These are phyloP conservation scores for Phyllopteryx taeniolatus DNA, from an alignment of 2,113 vertebrate species.

Conservation along the genomic window DNA sequence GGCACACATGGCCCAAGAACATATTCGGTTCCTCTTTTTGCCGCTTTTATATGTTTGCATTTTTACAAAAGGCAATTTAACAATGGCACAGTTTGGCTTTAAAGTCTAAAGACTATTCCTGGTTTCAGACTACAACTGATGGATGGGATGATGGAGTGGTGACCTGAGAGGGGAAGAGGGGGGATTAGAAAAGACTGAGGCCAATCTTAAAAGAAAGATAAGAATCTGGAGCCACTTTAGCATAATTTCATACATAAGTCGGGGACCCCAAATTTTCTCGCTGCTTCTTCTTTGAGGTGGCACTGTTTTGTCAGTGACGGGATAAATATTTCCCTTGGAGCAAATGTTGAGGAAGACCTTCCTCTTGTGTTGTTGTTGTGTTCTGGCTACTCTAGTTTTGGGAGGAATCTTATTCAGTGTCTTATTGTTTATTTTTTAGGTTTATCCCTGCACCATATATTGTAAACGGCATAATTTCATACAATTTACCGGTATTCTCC, in stretches of 20 bases:
- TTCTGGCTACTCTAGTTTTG: constrained; percentile 6
- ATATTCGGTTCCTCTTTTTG: not conserved
- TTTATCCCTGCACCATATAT: not conserved
- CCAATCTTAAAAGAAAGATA: constrained; percentile 32
- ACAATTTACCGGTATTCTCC: no score
- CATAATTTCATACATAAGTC: constrained; percentile 56
- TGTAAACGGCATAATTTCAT: not conserved
- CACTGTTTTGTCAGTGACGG: constrained; percentile 54
- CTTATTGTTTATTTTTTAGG: no score
- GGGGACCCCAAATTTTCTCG: constrained; percentile 45
- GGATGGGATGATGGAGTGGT: constrained; percentile 44
- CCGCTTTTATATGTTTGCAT: not conserved
- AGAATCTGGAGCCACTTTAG: constrained; percentile 64
- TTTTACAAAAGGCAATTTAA: constrained; percentile 28
- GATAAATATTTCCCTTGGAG: constrained; percentile 54
- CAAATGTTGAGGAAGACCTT: constrained; percentile 29
- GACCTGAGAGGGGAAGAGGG: constrained; percentile 13
- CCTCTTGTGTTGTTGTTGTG: constrained; percentile 28
- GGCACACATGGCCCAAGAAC: not conserved
- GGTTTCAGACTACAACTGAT: constrained; percentile 41
- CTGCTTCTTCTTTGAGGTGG: constrained; percentile 67
- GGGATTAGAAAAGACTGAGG: constrained; percentile 14
- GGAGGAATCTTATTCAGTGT: not conserved
- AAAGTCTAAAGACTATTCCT: constrained; percentile 38
- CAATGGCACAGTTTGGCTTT: constrained; percentile 28